Percentiles rank a stretch among this genome's conserved stretches.
Evolutionary conservation across 2,888 invertebrate species (phyloP).

Genomic region (Drosophila picticornis): DNA sequence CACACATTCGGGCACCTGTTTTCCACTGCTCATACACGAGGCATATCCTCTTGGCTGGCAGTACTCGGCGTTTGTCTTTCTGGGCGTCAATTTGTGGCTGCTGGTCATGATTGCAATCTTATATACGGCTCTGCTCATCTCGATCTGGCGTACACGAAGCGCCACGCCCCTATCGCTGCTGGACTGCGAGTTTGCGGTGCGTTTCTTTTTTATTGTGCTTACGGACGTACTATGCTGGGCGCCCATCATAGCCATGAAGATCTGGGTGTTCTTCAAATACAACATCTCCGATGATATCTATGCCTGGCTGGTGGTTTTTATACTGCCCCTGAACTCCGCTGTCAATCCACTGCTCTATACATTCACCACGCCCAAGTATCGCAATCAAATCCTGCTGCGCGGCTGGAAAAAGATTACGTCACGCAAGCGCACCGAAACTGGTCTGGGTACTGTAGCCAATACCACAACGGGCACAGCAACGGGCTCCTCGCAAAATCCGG

Average conservation of each 20-base stretch:
- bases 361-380: slow-evolving; percentile 89
- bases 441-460: slow-evolving; percentile 79
- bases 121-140: slow-evolving; percentile 88
- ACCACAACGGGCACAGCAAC: slow-evolving; percentile 82
- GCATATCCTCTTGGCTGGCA: slow-evolving; percentile 89
- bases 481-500: slow-evolving; percentile 83
- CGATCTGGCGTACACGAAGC: slow-evolving; percentile 88
- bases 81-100: slow-evolving; percentile 88
- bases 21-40: slow-evolving; percentile 90
- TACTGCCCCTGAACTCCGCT: slow-evolving; percentile 89
- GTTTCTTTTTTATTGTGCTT: slow-evolving; percentile 89
- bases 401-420: slow-evolving; percentile 85
- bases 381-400: slow-evolving; percentile 85
- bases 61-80: slow-evolving; percentile 89
- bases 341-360: slow-evolving; percentile 89
- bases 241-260: slow-evolving; percentile 89
- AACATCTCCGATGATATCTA: slow-evolving; percentile 88
- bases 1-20: slow-evolving; percentile 88
- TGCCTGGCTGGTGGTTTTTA: slow-evolving; percentile 89
- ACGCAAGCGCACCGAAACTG: slow-evolving; percentile 81
- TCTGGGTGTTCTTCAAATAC: slow-evolving; percentile 87
- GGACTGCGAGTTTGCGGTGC: slow-evolving; percentile 88
- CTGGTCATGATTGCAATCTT: slow-evolving; percentile 87
- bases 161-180: slow-evolving; percentile 87
- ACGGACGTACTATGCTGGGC: slow-evolving; percentile 90